Evolutionary conservation across 1,140 invertebrate genomes (phyloP).

Genomic region (Aphelinus atriplicis): DNA sequence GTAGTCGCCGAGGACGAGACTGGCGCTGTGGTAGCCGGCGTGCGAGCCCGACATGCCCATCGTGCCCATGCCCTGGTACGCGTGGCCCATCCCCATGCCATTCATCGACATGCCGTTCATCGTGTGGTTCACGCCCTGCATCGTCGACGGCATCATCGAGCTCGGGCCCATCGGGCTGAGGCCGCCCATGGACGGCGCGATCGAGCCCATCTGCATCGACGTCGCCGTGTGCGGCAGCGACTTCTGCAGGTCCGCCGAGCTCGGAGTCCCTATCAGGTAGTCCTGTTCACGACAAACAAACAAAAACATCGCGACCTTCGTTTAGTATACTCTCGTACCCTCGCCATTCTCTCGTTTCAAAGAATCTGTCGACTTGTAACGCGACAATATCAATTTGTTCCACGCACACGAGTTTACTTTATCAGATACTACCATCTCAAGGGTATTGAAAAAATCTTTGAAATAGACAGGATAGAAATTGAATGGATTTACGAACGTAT

Average conservation of each 20-base stretch:
- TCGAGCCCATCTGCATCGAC: constrained; percentile 65
- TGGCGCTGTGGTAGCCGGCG: constrained; percentile 60
- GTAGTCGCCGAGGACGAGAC: constrained; percentile 63
- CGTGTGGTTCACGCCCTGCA: constrained; percentile 60
- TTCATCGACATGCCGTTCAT: constrained; percentile 66
- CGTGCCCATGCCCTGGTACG: constrained; percentile 53
- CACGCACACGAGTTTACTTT: too few species aligned
- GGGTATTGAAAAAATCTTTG: too few species aligned
- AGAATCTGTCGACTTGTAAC: too few species aligned
- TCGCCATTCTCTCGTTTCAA: too few species aligned
- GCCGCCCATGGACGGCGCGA: constrained; percentile 61
- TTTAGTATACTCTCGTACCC: too few species aligned
- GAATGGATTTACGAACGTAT: too few species aligned
- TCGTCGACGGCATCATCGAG: constrained; percentile 61
- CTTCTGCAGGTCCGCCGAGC: constrained; percentile 62
- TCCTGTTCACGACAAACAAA: constrained; percentile 47
- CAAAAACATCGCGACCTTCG: too few species aligned
- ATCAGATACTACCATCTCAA: too few species aligned
- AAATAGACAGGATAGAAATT: too few species aligned
- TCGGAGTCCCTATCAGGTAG: constrained; percentile 61
- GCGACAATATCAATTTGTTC: too few species aligned
- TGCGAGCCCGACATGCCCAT: constrained; percentile 63
- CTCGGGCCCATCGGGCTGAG: constrained; percentile 63
- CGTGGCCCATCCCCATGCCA: constrained; percentile 61
- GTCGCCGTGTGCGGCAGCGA: constrained; percentile 62